Percentiles rank a stretch among this genome's conserved stretches.
phyloP scores from a whole-genome alignment of 2,113 vertebrate species.

The Rhineura floridana region DNA sequence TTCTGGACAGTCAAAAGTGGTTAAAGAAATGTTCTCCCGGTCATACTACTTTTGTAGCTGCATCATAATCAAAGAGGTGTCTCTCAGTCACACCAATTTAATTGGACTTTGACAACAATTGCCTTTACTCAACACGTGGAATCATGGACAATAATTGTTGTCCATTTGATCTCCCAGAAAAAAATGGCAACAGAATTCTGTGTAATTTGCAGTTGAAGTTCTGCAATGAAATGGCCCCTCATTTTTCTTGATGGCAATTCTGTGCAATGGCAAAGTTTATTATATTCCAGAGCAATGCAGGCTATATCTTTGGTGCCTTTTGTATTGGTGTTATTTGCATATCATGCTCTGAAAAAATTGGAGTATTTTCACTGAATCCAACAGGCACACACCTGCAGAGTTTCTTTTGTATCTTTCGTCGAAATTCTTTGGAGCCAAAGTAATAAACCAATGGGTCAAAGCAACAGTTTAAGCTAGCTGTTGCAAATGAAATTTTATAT shows the following conservation, averaged over 20 bases:
- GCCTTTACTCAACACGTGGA: not conserved
- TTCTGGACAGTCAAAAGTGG: not conserved
- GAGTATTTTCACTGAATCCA: conserved; percentile 31
- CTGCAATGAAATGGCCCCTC: conserved; percentile 21
- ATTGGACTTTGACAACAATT: not conserved
- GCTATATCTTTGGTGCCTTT: conserved; percentile 24
- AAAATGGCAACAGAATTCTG: not conserved
- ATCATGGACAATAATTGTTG: not conserved
- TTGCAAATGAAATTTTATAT: conserved; percentile 56
- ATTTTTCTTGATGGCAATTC: not conserved
- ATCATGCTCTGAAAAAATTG: conserved; percentile 38
- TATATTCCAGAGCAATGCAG: conserved; percentile 16
- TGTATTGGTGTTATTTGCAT: conserved; percentile 43
- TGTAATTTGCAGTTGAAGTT: conserved; percentile 2
- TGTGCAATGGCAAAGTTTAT: not conserved
- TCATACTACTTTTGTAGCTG: not conserved
- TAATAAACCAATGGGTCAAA: conserved; percentile 68
- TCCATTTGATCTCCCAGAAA: not conserved
- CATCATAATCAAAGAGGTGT: not conserved
- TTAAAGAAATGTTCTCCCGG: too few species aligned
- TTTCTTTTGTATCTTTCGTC: conserved; percentile 46
- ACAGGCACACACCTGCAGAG: conserved; percentile 48
- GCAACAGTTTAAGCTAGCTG: conserved; percentile 54
- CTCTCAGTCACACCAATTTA: not conserved
- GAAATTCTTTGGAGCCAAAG: conserved; percentile 64